Evolutionary conservation across 2,113 vertebrate species (phyloP).

Genomic region (Myxocyprinus asiaticus): DNA sequence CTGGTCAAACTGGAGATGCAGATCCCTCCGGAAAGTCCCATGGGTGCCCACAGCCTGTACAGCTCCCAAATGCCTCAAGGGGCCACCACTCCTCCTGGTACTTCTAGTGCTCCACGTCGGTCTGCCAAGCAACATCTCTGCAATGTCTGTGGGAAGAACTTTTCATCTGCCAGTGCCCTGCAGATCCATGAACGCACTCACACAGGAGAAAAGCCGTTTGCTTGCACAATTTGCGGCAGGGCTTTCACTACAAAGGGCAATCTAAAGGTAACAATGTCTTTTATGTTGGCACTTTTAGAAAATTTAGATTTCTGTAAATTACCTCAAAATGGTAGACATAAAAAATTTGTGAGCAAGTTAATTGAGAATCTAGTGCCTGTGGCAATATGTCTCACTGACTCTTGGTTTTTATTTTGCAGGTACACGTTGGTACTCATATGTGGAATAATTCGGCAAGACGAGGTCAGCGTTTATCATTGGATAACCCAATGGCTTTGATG

Average conservation of each 20-base stretch:
- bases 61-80: slow-evolving; percentile 79
- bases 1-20: slow-evolving; percentile 91
- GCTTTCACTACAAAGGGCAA: slow-evolving; percentile 98
- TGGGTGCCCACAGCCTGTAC: slow-evolving; percentile 76
- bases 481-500: slow-evolving; percentile 89
- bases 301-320: neutral
- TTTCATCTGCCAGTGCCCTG: slow-evolving; percentile 93
- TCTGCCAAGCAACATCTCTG: slow-evolving; percentile 92
- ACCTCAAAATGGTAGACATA: neutral
- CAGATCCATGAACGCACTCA: slow-evolving; percentile 98
- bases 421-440: slow-evolving; percentile 95
- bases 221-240: slow-evolving; percentile 90
- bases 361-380: neutral
- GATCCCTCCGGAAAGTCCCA: slow-evolving; percentile 74
- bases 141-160: slow-evolving; percentile 89
- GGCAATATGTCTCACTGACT: neutral
- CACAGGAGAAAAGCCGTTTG: slow-evolving; percentile 96
- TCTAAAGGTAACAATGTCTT: slow-evolving; percentile 82
- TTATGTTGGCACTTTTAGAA: neutral
- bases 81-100: slow-evolving; percentile 74
- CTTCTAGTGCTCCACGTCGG: slow-evolving; percentile 78
- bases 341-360: neutral
- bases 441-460: slow-evolving; percentile 91
- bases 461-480: slow-evolving; percentile 90
- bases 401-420: slow-evolving; percentile 71